These are phyloP conservation scores for Protobothrops flavoviridis DNA, from an alignment of 2,113 vertebrate species.

Conservation along the genomic window DNA sequence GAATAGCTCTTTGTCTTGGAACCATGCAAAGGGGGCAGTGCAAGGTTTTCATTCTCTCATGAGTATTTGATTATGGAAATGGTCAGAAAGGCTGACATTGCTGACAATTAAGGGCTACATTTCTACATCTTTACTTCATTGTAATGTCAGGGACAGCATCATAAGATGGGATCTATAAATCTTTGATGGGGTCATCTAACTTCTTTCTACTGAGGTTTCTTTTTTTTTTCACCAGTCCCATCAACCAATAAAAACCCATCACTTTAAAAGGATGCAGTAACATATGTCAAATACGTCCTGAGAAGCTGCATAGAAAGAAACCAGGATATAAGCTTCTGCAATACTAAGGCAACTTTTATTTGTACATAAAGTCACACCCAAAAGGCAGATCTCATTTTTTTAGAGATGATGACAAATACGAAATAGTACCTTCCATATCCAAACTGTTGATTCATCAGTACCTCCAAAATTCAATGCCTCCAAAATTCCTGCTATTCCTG, in stretches of 20 bases:
- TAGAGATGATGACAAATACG: not conserved
- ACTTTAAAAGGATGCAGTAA: accelerated
- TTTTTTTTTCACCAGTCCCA: not conserved
- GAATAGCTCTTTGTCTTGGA: slow-evolving; percentile 49
- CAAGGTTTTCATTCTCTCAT: slow-evolving; percentile 36
- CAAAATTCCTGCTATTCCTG: accelerated
- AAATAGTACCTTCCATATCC: not conserved
- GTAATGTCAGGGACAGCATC: not conserved
- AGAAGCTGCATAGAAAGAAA: slow-evolving; percentile 6
- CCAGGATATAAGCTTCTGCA: not conserved
- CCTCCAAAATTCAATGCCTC: accelerated
- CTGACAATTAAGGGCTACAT: slow-evolving; percentile 7
- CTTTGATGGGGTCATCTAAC: not conserved
- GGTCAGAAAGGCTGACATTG: slow-evolving; percentile 13
- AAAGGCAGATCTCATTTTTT: not conserved
- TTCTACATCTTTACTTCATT: slow-evolving; percentile 30
- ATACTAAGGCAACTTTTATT: slow-evolving; percentile 31
- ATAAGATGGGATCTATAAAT: not conserved
- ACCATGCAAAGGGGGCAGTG: slow-evolving; percentile 29
- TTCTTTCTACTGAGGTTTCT: accelerated
- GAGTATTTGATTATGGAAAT: slow-evolving; percentile 37
- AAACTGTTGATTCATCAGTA: accelerated
- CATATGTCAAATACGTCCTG: not conserved
- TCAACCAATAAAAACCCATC: not conserved
- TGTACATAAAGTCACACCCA: not conserved